Conservation (phyloP, 2,797 vertebrate species). For the Fringilla coelebs region DNA sequence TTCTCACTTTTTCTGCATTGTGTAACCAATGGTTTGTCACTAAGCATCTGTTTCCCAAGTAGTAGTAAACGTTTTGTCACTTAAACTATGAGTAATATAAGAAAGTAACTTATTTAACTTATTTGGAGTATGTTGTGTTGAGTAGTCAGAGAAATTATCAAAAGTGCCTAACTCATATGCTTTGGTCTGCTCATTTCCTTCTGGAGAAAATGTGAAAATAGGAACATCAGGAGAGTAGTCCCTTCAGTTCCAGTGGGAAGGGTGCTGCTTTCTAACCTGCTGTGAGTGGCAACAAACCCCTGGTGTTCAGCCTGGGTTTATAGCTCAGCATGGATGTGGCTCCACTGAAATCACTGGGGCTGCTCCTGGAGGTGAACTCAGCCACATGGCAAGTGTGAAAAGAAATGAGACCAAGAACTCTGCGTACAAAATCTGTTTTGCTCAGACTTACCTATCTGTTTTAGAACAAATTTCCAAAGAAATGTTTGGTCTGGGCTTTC, state of each 20-base stretch:
- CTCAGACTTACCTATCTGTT: neutral
- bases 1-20: neutral
- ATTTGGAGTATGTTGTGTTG: neutral
- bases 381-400: neutral
- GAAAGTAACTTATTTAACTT: neutral
- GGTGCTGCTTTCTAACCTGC: neutral
- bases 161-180: neutral
- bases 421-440: neutral
- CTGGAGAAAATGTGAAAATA: neutral
- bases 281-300: neutral
- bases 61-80: neutral
- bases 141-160: neutral
- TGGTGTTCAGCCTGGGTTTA: fast-evolving
- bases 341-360: neutral
- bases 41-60: neutral
- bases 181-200: neutral
- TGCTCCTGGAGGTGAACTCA: neutral
- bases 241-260: neutral
- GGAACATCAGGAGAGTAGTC: neutral
- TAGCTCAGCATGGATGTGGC: fast-evolving
- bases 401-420: neutral
- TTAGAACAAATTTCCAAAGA: neutral
- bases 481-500: neutral
- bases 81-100: neutral
- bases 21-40: neutral